A percentile compares a stretch with the other conserved stretches of the same genome.
Evolutionary conservation across 30 jellyfish, hydroid and myxozoan species (phyloP).

Genomic region (Pseudorhiza aurosa): DNA sequence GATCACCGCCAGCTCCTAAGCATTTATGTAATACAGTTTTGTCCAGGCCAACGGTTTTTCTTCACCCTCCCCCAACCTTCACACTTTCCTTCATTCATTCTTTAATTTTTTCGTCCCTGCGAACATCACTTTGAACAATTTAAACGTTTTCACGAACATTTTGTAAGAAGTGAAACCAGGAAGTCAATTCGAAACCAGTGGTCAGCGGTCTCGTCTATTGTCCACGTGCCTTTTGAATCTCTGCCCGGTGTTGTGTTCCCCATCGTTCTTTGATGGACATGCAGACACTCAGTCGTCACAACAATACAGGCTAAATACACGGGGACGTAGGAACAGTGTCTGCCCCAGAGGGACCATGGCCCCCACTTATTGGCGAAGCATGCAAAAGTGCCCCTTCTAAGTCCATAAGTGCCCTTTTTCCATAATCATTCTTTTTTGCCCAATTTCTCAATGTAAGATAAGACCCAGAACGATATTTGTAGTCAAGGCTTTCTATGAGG

Average conservation of each 20-base stretch:
- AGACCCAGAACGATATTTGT: no score
- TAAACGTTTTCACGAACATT: no score
- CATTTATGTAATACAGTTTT: no score
- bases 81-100: neutral
- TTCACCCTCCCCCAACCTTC: neutral
- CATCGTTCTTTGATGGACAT: no score
- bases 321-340: no score
- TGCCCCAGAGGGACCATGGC: neutral
- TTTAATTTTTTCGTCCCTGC: neutral
- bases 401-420: neutral
- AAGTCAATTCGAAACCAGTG: neutral
- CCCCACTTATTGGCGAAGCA: neutral
- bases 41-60: neutral
- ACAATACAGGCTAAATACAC: no score
- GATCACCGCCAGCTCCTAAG: no score
- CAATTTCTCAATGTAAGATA: no score
- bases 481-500: no score
- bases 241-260: neutral
- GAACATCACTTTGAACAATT: no score
- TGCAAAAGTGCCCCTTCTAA: neutral
- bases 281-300: no score
- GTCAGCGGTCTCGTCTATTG: slow-evolving; percentile 1
- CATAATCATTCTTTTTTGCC: no score
- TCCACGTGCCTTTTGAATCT: neutral
- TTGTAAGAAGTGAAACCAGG: neutral